Percentiles rank a stretch among this genome's conserved stretches.
phyloP scores from a whole-genome alignment of 2,888 invertebrate genomes.

The Meiosimyza decipiens region DNA sequence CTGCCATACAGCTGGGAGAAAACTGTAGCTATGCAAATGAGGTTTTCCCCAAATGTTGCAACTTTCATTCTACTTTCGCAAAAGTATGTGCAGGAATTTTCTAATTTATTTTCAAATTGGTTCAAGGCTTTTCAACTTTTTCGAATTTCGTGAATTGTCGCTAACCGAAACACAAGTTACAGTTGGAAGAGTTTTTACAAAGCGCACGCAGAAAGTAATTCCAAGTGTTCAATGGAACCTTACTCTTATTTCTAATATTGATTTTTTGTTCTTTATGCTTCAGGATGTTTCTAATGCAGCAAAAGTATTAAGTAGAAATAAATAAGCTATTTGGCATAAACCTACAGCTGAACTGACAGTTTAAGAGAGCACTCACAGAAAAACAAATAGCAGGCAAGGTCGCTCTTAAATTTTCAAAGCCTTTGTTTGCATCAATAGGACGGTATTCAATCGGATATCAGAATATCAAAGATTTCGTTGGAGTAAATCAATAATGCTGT shows the following conservation, averaged over 20 bases:
- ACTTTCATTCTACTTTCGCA: conserved; percentile 34
- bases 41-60: conserved; percentile 46
- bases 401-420: conserved; percentile 54
- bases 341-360: too few relatives aligned
- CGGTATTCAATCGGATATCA: too few relatives aligned
- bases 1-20: conserved; percentile 27
- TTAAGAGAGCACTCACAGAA: too few relatives aligned
- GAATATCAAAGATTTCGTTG: too few relatives aligned
- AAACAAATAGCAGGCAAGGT: conserved; percentile 62
- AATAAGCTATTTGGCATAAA: neutral
- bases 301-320: conserved; percentile 2
- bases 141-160: neutral
- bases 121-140: conserved; percentile 60
- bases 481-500: too few relatives aligned
- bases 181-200: conserved; percentile 7
- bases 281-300: neutral
- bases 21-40: conserved; percentile 54
- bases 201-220: neutral
- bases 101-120: conserved; percentile 64
- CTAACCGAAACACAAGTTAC: conserved; percentile 6
- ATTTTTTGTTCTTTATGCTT: conserved; percentile 47
- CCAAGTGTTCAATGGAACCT: conserved; percentile 55
- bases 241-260: conserved; percentile 53
- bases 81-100: conserved; percentile 60
- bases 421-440: conserved; percentile 13